A percentile compares a stretch with the other conserved stretches of the same genome.
phyloP scores from a whole-genome alignment of 2,888 invertebrate genomes.

The Perizoma flavofasciatum region DNA sequence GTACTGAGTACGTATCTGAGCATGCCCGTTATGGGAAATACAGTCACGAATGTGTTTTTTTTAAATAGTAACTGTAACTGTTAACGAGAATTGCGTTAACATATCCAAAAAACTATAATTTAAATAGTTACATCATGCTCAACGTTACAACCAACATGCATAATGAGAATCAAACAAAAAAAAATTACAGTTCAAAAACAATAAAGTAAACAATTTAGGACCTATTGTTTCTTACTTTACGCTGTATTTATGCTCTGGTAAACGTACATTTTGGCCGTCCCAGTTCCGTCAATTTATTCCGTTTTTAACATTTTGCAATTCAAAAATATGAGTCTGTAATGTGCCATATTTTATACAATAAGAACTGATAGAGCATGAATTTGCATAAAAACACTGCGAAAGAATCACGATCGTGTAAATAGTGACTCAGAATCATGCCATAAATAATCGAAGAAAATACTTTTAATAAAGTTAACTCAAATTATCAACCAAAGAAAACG shows the following conservation, averaged over 20 bases:
- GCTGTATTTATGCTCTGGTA: constrained; percentile 18
- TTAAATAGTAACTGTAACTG: too few relatives aligned
- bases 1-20: too few relatives aligned
- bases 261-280: constrained; percentile 15
- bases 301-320: constrained; percentile 18
- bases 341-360: too few relatives aligned
- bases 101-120: too few relatives aligned
- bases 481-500: too few relatives aligned
- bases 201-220: constrained; percentile 14
- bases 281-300: constrained; percentile 15
- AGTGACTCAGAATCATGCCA: not conserved
- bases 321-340: constrained; percentile 14
- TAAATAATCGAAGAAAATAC: too few relatives aligned
- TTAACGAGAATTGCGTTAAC: too few relatives aligned
- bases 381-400: not conserved
- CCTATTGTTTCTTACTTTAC: constrained; percentile 18
- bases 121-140: too few relatives aligned
- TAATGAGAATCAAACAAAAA: not conserved
- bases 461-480: too few relatives aligned
- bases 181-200: not conserved
- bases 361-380: too few relatives aligned
- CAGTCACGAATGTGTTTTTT: too few relatives aligned
- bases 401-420: not conserved
- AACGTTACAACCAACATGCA: not conserved
- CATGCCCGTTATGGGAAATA: too few relatives aligned